Base-by-base conservation (phyloP, 37 sponge, comb jelly and placozoan species). In the Geodia barretti region DNA sequence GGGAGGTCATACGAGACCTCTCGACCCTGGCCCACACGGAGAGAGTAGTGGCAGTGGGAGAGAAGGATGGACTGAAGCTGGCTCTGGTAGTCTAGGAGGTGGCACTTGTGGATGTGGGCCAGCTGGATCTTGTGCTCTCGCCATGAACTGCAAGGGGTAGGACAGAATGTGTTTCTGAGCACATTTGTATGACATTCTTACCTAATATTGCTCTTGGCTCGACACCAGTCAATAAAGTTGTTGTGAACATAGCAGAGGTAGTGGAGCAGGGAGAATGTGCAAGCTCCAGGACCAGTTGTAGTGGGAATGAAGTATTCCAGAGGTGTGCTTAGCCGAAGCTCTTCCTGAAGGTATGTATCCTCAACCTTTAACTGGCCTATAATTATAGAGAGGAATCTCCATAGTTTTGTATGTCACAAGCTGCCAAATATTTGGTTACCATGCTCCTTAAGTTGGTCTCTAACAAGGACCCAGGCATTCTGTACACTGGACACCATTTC, bases 301-400 rank as follows among this genome's bases (percentile, higher is more conserved):
- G 84, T 79, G 58, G 95, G 95, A 29, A 95, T 80, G 62, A 95
- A 72, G 41, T 88, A 86, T 4, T 64, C 88, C 62, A 95, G 41
- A 3, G 79, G 64, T 7, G 74, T 64, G 20, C 73, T 70, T 3
- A 59, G 39, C 9, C 65, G 41, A 32, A 88, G 62, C 25, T 39
- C 65, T 11, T 73, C 59, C 19, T 64, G 1, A 3, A 81, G 72
- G 66, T 81, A 74, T 34, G 80, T 38, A 20, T 87, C 76, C 1
- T 84, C 79, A 31, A 92, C 82, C 36, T 34, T 59, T 31, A 90
- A 34, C 74, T 37, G 31, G 74, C 24, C 54, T 74, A n/a, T n/a
- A n/a, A n/a, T n/a, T n/a, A 41, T 29, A 41, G 4, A 43, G 36
- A 32, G 3, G 32, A 5, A 70, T 37, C n/a, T n/a, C n/a, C n/a